phyloP scores from a whole-genome alignment of 1,140 invertebrate genomes.

The Halotydeus destructor region DNA sequence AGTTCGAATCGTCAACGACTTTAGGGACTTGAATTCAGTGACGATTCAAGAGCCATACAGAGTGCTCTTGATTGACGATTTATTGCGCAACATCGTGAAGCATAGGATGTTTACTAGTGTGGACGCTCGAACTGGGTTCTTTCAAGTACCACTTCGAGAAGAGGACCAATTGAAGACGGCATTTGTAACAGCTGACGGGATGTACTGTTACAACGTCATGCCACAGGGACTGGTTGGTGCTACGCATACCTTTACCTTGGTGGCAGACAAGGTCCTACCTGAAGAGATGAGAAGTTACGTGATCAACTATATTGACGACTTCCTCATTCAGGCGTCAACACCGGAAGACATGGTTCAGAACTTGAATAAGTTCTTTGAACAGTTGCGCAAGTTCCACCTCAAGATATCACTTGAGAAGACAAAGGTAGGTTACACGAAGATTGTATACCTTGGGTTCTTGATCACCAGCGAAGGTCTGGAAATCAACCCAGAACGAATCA shows the following conservation, averaged over 20 bases:
- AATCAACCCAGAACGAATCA: constrained; percentile 2
- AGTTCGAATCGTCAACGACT: too few relatives aligned
- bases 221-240: constrained; percentile 22
- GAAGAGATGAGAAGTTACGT: background rate
- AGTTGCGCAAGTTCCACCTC: background rate
- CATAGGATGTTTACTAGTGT: constrained; percentile 25
- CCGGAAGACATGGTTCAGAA: constrained; percentile 12
- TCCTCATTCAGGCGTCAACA: constrained; percentile 18
- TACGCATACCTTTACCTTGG: constrained; percentile 19
- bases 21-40: constrained; percentile 24
- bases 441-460: constrained; percentile 13
- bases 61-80: constrained; percentile 23
- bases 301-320: background rate
- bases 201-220: constrained; percentile 25
- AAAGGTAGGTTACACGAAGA: background rate
- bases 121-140: constrained; percentile 28
- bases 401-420: constrained; percentile 13
- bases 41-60: constrained; percentile 23
- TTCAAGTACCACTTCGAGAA: constrained; percentile 24
- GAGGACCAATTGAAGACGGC: constrained; percentile 26
- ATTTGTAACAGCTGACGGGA: constrained; percentile 23
- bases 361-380: constrained; percentile 5
- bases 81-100: constrained; percentile 20
- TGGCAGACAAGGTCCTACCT: constrained; percentile 20
- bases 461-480: constrained; percentile 2